phyloP scores from a whole-genome alignment of 2,113 vertebrate species.

The Melozone crissalis region DNA sequence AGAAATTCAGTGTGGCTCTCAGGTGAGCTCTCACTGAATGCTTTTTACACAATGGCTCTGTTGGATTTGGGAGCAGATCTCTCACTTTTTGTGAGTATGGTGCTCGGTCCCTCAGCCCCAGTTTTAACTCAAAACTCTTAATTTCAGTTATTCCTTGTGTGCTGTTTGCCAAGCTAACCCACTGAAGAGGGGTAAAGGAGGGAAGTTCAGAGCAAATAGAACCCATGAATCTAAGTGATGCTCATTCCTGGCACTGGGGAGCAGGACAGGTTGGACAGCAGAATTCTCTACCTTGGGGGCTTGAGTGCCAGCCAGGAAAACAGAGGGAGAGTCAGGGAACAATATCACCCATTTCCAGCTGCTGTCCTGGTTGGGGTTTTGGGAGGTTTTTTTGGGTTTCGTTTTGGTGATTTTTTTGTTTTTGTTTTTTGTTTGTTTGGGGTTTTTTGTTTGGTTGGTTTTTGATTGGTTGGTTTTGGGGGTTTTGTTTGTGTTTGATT shows the following conservation, averaged over 20 bases:
- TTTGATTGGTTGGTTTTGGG: too few species aligned
- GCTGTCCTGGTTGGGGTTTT: background rate
- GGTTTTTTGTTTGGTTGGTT: accelerated
- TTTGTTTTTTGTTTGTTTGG: too few species aligned
- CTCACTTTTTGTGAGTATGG: background rate
- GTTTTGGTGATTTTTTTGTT: too few species aligned
- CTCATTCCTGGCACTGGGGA: background rate
- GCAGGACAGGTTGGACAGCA: background rate
- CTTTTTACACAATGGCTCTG: background rate
- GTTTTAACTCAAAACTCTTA: background rate
- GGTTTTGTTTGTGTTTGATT: too few species aligned
- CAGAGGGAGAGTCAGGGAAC: background rate
- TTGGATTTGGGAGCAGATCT: background rate
- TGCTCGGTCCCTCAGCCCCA: background rate
- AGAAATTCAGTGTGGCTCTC: background rate
- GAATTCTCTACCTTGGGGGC: background rate
- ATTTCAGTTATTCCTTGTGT: background rate
- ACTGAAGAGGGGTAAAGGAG: too few species aligned
- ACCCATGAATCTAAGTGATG: background rate
- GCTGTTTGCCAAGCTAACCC: background rate
- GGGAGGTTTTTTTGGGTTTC: too few species aligned
- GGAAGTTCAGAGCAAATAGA: background rate
- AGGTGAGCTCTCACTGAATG: background rate
- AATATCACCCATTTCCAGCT: background rate
- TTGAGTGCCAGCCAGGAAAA: background rate